Percentiles rank a stretch among this genome's conserved stretches.
Evolutionary conservation across 2,797 vertebrate species (phyloP).

Genomic region (Channa striata): DNA sequence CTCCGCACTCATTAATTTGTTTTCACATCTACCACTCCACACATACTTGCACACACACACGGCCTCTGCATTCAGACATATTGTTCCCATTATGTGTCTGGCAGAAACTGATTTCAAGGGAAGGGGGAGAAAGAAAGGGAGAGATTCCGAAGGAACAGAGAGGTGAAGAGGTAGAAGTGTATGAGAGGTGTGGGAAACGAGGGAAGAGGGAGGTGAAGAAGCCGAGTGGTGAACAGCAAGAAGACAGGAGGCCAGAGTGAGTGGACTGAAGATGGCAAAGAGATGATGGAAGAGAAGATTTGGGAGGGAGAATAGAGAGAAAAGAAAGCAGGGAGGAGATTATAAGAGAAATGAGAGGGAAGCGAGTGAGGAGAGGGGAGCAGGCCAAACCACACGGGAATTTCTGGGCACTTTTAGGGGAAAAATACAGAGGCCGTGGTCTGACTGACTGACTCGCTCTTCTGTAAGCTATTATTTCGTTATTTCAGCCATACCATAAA

Average conservation of each 20-base stretch:
- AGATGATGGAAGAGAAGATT: neutral
- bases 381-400: slow-evolving; percentile 68
- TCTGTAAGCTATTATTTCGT: slow-evolving; percentile 70
- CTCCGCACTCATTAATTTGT: slow-evolving; percentile 4
- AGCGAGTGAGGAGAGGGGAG: slow-evolving; percentile 18
- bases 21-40: neutral
- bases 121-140: neutral
- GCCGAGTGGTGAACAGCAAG: neutral
- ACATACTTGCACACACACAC: slow-evolving; percentile 14
- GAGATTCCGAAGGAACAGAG: slow-evolving; percentile 14
- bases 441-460: slow-evolving; percentile 51
- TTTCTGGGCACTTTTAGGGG: slow-evolving; percentile 69
- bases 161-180: neutral
- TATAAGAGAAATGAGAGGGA: slow-evolving; percentile 19
- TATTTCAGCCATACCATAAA: slow-evolving; percentile 51
- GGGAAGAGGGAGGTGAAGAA: slow-evolving; percentile 3
- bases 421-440: slow-evolving; percentile 59
- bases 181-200: slow-evolving; percentile 11
- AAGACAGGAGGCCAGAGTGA: neutral
- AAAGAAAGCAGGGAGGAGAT: neutral
- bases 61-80: slow-evolving; percentile 54
- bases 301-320: neutral
- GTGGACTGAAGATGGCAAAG: neutral
- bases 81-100: slow-evolving; percentile 77
- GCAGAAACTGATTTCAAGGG: slow-evolving; percentile 36